phyloP scores from a whole-genome alignment of 2,797 vertebrate species.

The Darevskia mixta region DNA sequence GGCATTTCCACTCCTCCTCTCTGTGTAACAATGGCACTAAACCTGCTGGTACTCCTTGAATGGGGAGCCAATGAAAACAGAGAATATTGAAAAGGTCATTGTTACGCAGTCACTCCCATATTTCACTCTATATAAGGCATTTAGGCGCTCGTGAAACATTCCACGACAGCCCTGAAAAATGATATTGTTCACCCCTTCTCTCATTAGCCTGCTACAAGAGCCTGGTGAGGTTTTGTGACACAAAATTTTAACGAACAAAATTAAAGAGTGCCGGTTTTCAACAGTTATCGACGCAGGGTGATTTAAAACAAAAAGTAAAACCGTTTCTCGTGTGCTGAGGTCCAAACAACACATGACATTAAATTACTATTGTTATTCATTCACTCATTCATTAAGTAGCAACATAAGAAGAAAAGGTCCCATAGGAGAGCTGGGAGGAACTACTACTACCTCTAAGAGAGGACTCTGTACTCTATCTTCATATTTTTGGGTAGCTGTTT shows the following conservation, averaged over 20 bases:
- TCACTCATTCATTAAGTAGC: too few species aligned
- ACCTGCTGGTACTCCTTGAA: conserved; percentile 55
- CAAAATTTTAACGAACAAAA: neutral
- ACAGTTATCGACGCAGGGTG: neutral
- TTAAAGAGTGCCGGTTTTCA: neutral
- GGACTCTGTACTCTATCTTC: too few species aligned
- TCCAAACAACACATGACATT: neutral
- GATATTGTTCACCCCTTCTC: conserved; percentile 3
- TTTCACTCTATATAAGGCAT: conserved; percentile 58
- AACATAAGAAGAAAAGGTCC: too few species aligned
- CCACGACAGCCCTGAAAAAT: conserved; percentile 42
- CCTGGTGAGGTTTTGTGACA: neutral
- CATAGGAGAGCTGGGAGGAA: too few species aligned
- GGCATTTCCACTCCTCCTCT: conserved; percentile 76
- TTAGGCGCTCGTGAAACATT: conserved; percentile 48
- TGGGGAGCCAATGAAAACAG: conserved; percentile 75
- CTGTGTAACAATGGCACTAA: conserved; percentile 62
- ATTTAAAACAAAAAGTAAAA: neutral
- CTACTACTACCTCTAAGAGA: too few species aligned
- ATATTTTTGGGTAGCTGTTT: too few species aligned
- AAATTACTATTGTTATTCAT: neutral
- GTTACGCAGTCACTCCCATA: conserved; percentile 48
- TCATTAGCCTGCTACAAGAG: conserved; percentile 25
- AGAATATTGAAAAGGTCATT: conserved; percentile 74
- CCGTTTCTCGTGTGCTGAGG: neutral